Conservation (phyloP, 2,113 vertebrate species). For the Motacilla alba region DNA sequence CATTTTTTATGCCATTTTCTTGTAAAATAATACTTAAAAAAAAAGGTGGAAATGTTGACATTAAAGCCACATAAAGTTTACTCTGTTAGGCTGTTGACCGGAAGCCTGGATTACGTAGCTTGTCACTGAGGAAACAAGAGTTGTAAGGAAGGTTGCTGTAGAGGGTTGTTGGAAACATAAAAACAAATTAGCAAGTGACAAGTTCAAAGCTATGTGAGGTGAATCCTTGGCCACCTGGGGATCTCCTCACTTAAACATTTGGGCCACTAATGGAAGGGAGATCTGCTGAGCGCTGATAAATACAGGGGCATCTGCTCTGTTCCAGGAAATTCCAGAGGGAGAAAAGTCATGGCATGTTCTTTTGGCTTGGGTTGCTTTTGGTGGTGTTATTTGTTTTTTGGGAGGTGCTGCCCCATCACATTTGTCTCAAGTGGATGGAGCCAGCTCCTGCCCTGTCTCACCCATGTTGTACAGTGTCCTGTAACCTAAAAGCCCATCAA, state of each 20-base stretch:
- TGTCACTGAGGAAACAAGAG: not conserved
- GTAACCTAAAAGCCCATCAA: not conserved
- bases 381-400: not conserved
- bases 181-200: not conserved
- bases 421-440: not conserved
- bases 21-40: not conserved
- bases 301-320: not conserved
- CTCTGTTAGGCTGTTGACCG: not conserved
- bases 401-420: not conserved
- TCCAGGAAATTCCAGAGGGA: not conserved
- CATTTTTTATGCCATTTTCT: not conserved
- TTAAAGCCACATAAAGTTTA: not conserved
- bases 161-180: not conserved
- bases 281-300: not conserved
- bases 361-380: not conserved
- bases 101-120: not conserved
- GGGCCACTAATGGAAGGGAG: not conserved
- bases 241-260: not conserved
- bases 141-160: not conserved
- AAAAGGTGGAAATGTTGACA: not conserved
- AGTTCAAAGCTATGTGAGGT: not conserved
- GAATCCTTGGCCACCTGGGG: not conserved
- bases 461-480: not conserved
- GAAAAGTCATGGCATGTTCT: not conserved
- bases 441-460: not conserved